Percentiles rank a stretch among this genome's conserved stretches.
Conservation (phyloP, 2,113 vertebrate genomes). For the Mandrillus leucophaeus region DNA sequence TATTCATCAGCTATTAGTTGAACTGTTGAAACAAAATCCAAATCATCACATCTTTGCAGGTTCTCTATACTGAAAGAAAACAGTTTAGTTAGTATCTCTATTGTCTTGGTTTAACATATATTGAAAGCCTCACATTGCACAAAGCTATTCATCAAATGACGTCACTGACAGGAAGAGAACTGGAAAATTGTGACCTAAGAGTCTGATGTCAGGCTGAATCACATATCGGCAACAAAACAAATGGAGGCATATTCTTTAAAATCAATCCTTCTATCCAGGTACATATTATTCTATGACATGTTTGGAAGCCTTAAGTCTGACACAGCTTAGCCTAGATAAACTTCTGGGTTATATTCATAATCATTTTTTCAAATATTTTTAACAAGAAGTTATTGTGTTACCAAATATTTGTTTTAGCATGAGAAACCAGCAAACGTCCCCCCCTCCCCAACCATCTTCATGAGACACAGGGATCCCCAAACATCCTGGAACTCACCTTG, state of each 20-base stretch:
- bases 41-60: background rate
- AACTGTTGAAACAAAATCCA: constrained; percentile 12
- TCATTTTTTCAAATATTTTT: background rate
- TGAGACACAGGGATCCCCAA: background rate
- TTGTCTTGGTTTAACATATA: constrained; percentile 12
- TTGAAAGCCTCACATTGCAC: background rate
- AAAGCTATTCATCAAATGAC: constrained; percentile 32
- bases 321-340: background rate
- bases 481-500: background rate
- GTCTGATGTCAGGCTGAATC: background rate
- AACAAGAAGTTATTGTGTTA: background rate
- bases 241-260: background rate
- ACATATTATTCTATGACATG: background rate
- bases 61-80: background rate
- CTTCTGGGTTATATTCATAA: constrained; percentile 7
- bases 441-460: background rate
- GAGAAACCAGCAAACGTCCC: background rate
- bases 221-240: background rate
- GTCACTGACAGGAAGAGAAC: constrained; percentile 17
- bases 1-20: background rate
- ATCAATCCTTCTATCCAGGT: background rate
- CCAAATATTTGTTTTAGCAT: background rate
- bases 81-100: background rate
- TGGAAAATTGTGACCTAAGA: background rate
- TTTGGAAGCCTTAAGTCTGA: background rate